These are phyloP conservation scores for Phyllotis vaccarum DNA, from an alignment of 2,797 vertebrate species.

Conservation along the genomic window DNA sequence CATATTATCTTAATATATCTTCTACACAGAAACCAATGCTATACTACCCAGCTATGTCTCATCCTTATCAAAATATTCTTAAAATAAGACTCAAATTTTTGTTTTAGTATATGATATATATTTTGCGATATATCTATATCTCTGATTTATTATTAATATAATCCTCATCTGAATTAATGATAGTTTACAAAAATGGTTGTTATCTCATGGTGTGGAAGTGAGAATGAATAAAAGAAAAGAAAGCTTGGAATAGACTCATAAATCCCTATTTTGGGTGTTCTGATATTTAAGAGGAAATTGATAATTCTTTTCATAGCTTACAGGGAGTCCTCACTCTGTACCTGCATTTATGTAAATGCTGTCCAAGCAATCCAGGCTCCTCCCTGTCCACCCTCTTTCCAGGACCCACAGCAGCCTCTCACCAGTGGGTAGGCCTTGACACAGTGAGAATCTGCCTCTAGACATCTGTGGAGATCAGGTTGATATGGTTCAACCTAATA, in stretches of 20 bases:
- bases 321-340: background rate
- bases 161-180: background rate
- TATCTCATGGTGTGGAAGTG: background rate
- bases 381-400: background rate
- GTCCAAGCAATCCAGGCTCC: too few relatives aligned
- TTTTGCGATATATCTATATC: constrained; percentile 17
- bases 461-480: too few relatives aligned
- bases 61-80: background rate
- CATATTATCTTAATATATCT: background rate
- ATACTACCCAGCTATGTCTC: background rate
- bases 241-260: background rate
- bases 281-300: constrained; percentile 17
- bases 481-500: background rate
- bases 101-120: background rate
- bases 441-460: background rate
- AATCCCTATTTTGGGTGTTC: background rate
- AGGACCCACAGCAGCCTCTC: background rate
- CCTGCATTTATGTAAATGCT: too few relatives aligned
- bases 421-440: constrained; percentile 24
- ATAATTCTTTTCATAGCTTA: background rate
- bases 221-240: background rate
- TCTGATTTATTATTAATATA: background rate
- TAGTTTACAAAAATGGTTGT: background rate
- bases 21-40: background rate
- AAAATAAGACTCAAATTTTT: background rate